Conservation (phyloP, 2,888 invertebrate genomes). For the Smittia aterrima region DNA sequence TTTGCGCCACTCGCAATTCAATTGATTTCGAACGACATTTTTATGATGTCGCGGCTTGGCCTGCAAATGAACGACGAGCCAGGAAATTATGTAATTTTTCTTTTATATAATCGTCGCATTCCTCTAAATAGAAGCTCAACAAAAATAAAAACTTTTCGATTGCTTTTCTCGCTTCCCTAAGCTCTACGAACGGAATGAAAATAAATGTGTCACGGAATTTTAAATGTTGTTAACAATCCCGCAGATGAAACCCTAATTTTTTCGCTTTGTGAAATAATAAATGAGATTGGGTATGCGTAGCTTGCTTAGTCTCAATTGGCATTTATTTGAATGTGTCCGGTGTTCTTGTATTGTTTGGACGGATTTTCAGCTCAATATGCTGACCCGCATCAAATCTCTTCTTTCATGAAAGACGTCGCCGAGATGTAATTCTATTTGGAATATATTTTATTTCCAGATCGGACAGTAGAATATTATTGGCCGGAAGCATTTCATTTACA, state of each 20-base stretch:
- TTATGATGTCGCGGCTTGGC: not conserved
- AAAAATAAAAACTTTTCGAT: no score
- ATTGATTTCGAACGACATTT: not conserved
- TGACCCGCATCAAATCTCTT: constrained; percentile 11
- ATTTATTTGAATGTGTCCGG: not conserved
- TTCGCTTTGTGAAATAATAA: no score
- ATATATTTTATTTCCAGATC: not conserved
- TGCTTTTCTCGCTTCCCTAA: no score
- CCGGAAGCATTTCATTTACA: constrained; percentile 36
- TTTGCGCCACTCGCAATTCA: not conserved
- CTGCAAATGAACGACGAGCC: not conserved
- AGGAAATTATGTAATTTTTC: not conserved
- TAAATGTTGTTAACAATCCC: no score
- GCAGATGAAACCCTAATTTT: no score
- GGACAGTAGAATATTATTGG: not conserved
- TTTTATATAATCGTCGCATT: not conserved
- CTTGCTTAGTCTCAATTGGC: not conserved
- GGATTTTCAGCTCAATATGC: not conserved
- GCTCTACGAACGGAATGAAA: no score
- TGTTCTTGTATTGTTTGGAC: not conserved
- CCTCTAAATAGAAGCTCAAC: not conserved
- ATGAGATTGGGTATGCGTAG: no score
- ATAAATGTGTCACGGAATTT: no score
- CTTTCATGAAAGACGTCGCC: not conserved
- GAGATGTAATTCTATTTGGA: not conserved